phyloP scores from a whole-genome alignment of 1,140 invertebrate species.

The Whitmania pigra region DNA sequence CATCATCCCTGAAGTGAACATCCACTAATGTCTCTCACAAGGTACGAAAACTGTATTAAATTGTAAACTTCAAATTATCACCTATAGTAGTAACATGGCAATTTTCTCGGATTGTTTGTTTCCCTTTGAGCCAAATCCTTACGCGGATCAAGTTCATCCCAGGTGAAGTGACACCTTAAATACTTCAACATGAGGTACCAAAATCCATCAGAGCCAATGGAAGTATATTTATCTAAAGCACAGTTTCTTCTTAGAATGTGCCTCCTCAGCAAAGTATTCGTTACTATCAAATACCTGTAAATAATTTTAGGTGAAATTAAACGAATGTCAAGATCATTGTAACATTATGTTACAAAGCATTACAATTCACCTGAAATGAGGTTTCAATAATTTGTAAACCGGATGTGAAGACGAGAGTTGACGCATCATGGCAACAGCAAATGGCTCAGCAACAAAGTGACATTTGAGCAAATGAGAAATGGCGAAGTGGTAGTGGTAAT shows the following conservation, averaged over 20 bases:
- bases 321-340: background rate
- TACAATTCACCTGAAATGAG: slow-evolving; percentile 19
- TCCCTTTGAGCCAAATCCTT: slow-evolving; percentile 11
- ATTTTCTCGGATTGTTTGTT: background rate
- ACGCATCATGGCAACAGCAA: slow-evolving; percentile 20
- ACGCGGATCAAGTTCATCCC: slow-evolving; percentile 14
- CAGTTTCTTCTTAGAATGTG: slow-evolving; percentile 19
- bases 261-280: slow-evolving; percentile 17
- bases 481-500: slow-evolving; percentile 22
- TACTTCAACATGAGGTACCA: slow-evolving; percentile 18
- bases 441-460: slow-evolving; percentile 21
- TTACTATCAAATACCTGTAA: slow-evolving; percentile 19
- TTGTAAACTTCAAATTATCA: background rate
- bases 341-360: no score
- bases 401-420: slow-evolving; percentile 22
- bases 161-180: slow-evolving; percentile 7
- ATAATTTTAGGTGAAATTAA: background rate
- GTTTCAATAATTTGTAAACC: slow-evolving; percentile 23
- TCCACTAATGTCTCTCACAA: no score
- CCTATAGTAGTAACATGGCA: slow-evolving; percentile 20
- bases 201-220: slow-evolving; percentile 18
- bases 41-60: no score
- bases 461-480: slow-evolving; percentile 21
- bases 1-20: slow-evolving; percentile 13
- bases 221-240: slow-evolving; percentile 20